These are phyloP conservation scores for Calliopsis andreniformis DNA, from an alignment of 1,140 invertebrate species.

Conservation along the genomic window DNA sequence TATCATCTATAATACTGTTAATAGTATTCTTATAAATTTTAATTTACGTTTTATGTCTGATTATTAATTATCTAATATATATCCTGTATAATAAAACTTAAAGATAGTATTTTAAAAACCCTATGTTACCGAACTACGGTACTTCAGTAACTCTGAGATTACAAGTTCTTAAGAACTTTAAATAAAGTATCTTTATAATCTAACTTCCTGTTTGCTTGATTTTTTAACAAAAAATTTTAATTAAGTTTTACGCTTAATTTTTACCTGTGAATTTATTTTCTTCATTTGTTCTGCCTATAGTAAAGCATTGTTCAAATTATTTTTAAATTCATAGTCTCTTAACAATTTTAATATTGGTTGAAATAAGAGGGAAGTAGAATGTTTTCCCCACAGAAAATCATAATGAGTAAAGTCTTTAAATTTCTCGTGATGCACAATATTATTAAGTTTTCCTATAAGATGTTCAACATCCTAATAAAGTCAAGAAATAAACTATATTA, in stretches of 20 bases:
- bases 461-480: conserved; percentile 76
- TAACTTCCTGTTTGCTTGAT: not conserved
- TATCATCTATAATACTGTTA: conserved; percentile 66
- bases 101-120: conserved; percentile 28
- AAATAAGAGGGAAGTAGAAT: conserved; percentile 69
- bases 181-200: conserved; percentile 29
- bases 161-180: conserved; percentile 19
- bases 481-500: conserved; percentile 11
- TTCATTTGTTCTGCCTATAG: not conserved
- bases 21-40: conserved; percentile 76
- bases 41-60: conserved; percentile 65
- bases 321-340: conserved; percentile 66
- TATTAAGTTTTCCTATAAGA: conserved; percentile 70
- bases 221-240: not conserved
- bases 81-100: conserved; percentile 18
- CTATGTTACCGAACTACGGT: not conserved
- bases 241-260: conserved; percentile 20
- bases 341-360: conserved; percentile 70
- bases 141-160: conserved; percentile 1
- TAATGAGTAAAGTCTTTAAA: conserved; percentile 80
- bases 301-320: not conserved
- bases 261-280: conserved; percentile 7
- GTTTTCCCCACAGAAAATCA: conserved; percentile 81
- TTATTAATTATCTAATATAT: conserved; percentile 50
- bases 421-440: conserved; percentile 71